Evolutionary conservation across 2,888 invertebrate species (phyloP).

Genomic region (Patella caerulea): DNA sequence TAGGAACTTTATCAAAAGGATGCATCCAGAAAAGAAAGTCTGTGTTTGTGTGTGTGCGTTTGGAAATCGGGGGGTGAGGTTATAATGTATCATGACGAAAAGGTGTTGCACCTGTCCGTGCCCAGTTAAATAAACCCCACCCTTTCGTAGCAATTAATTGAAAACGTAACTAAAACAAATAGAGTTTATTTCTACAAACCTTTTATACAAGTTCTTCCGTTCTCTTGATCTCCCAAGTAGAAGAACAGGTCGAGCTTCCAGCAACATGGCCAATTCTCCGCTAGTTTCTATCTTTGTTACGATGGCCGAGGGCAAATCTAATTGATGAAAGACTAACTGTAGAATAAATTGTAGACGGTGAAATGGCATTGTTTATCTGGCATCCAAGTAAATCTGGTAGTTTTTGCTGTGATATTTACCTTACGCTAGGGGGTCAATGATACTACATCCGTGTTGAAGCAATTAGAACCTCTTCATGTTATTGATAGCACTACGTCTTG

Average conservation of each 20-base stretch:
- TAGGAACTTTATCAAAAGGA: too few species aligned
- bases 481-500: slow-evolving; percentile 1
- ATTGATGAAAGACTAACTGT: neutral
- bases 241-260: too few species aligned
- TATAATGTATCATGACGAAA: too few species aligned
- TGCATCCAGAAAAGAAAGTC: too few species aligned
- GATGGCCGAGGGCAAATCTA: neutral
- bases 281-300: neutral
- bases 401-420: slow-evolving; percentile 9
- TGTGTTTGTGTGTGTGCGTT: too few species aligned
- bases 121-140: neutral
- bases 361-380: slow-evolving; percentile 4
- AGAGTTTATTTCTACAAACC: neutral
- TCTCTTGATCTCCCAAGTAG: too few species aligned
- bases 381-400: neutral
- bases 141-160: neutral
- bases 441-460: slow-evolving; percentile 7
- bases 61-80: too few species aligned
- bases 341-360: neutral
- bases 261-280: too few species aligned
- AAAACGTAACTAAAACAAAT: neutral
- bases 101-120: too few species aligned
- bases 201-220: too few species aligned
- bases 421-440: neutral
- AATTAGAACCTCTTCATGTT: slow-evolving; percentile 10